Conservation (phyloP, 2,888 invertebrate genomes). For the Incurvaria masculella region DNA sequence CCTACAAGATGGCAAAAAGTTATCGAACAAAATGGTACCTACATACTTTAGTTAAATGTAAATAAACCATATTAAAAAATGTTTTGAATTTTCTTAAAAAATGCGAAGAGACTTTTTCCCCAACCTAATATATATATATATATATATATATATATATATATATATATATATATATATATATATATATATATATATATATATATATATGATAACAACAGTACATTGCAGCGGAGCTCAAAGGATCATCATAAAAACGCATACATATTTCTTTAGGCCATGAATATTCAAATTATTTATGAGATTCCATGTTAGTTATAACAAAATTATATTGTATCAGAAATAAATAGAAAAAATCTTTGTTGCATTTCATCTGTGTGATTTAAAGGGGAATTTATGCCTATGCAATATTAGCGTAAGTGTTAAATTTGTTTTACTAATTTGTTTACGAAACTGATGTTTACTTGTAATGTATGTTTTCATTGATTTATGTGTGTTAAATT, state of each 20-base stretch:
- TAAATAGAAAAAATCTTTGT: constrained; percentile 20
- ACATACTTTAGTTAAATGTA: no score
- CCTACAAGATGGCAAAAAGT: no score
- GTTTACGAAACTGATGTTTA: not conserved
- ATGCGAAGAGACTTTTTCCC: no score
- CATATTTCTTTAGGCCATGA: not conserved
- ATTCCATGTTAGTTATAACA: not conserved
- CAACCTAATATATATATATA: no score
- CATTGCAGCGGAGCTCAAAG: not conserved
- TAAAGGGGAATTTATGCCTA: constrained; percentile 40
- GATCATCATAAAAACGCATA: not conserved
- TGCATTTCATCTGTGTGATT: no score
- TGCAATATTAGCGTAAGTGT: constrained; percentile 27
- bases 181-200: constrained; percentile 1
- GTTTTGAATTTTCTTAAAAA: no score
- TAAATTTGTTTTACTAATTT: constrained; percentile 2
- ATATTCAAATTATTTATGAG: not conserved
- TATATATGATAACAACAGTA: constrained; percentile 1
- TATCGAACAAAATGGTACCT: no score
- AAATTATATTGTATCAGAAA: constrained; percentile 21
- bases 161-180: no score
- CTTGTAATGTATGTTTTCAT: constrained; percentile 14
- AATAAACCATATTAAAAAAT: no score
- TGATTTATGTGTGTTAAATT: constrained; percentile 1
- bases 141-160: no score